phyloP scores from a whole-genome alignment of 2,888 invertebrate species.

The Branchipolynoe longqiensis region DNA sequence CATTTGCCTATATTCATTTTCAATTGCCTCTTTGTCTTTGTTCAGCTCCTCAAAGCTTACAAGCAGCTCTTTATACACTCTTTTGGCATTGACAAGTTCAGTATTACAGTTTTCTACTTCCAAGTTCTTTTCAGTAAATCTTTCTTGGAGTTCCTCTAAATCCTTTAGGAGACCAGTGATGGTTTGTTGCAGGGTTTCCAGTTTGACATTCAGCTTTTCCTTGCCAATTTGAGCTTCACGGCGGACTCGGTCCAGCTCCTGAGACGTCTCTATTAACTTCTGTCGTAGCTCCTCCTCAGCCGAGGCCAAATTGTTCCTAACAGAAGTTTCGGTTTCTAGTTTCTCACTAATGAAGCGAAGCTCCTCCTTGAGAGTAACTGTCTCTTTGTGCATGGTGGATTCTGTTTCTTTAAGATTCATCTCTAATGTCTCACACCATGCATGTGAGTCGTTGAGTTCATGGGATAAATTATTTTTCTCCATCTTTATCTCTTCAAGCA shows the following conservation, averaged over 20 bases:
- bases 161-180: slow-evolving; percentile 10
- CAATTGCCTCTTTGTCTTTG: slow-evolving; percentile 36
- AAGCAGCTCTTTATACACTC: slow-evolving; percentile 3
- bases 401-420: slow-evolving; percentile 58
- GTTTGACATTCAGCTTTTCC: slow-evolving; percentile 22
- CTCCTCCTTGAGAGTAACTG: slow-evolving; percentile 40
- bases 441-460: slow-evolving; percentile 56
- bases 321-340: slow-evolving; percentile 46
- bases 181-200: slow-evolving; percentile 1
- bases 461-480: slow-evolving; percentile 58
- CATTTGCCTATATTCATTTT: slow-evolving; percentile 48
- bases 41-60: background rate
- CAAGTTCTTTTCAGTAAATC: background rate
- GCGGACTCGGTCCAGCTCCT: slow-evolving; percentile 2
- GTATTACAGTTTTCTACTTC: slow-evolving; percentile 41
- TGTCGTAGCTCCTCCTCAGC: slow-evolving; percentile 48
- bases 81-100: background rate
- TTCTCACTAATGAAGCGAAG: slow-evolving; percentile 36
- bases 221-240: slow-evolving; percentile 14
- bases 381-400: slow-evolving; percentile 50
- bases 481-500: slow-evolving; percentile 63
- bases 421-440: slow-evolving; percentile 58
- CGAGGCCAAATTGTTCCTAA: slow-evolving; percentile 11
- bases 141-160: background rate
- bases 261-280: slow-evolving; percentile 44